These are phyloP conservation scores for Crotalus horridus DNA, from an alignment of 2,113 vertebrate species.

Conservation along the genomic window DNA sequence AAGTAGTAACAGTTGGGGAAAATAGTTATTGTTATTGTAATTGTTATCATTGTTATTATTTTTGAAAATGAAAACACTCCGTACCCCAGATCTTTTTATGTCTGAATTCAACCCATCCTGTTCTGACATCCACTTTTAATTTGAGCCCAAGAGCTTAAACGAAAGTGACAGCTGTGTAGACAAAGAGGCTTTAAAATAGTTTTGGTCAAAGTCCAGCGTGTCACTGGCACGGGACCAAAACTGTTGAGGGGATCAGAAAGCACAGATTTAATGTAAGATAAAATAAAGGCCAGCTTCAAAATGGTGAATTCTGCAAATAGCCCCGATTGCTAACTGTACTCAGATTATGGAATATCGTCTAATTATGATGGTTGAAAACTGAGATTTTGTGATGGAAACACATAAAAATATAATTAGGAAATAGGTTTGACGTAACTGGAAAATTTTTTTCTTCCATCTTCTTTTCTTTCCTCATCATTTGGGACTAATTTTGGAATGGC, in stretches of 20 bases:
- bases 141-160: slow-evolving; percentile 21
- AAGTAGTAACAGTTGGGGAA: not conserved
- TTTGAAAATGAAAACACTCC: not conserved
- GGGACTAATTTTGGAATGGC: not conserved
- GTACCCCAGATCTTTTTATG: not conserved
- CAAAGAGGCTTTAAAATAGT: not conserved
- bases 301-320: not conserved
- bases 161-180: not conserved
- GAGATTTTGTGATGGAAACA: not conserved
- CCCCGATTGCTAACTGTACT: not conserved
- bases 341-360: not conserved
- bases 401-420: not conserved
- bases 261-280: slow-evolving; percentile 26
- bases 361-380: not conserved
- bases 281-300: not conserved
- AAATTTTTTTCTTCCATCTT: not conserved
- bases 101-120: not conserved
- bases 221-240: slow-evolving; percentile 31
- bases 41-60: not conserved
- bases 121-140: slow-evolving; percentile 6
- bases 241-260: slow-evolving; percentile 24
- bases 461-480: not conserved
- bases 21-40: too few species aligned
- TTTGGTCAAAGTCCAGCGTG: not conserved
- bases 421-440: not conserved